Evolutionary conservation across 2,888 invertebrate genomes (phyloP).

Genomic region (Rotaria socialis): DNA sequence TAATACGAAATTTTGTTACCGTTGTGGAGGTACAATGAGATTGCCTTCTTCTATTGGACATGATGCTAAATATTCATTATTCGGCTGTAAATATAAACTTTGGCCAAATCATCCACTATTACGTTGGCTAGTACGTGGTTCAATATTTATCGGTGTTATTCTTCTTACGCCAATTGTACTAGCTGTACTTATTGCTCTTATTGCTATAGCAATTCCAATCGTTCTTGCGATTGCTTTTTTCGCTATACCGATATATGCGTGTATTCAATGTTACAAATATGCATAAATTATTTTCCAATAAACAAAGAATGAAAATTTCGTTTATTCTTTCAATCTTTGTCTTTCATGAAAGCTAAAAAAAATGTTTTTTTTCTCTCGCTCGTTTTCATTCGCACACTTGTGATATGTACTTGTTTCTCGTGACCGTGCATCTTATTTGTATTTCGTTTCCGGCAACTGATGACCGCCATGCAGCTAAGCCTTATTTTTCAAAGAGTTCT

Average conservation of each 20-base stretch:
- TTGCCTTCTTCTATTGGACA: constrained; percentile 20
- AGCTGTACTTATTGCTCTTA: neutral
- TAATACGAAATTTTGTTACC: constrained; percentile 17
- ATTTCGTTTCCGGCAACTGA: no score
- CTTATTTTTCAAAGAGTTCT: no score
- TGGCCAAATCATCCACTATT: neutral
- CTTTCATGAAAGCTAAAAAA: neutral
- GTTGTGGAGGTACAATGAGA: constrained; percentile 21
- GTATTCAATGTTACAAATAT: neutral
- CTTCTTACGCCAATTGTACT: neutral
- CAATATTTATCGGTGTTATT: neutral
- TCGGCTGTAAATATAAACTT: constrained; percentile 32
- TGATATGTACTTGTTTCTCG: neutral
- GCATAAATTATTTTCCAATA: neutral
- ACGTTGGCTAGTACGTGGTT: constrained; percentile 26
- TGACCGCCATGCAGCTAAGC: no score
- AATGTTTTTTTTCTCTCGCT: neutral
- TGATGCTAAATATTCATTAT: constrained; percentile 1
- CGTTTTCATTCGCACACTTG: neutral
- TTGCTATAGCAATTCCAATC: neutral
- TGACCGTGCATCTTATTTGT: no score
- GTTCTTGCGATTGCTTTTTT: neutral
- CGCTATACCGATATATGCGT: neutral
- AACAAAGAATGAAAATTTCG: neutral
- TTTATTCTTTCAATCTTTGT: neutral